phyloP scores from a whole-genome alignment of 2,888 invertebrate genomes.

The Gastracanthus pulcherrimus region DNA sequence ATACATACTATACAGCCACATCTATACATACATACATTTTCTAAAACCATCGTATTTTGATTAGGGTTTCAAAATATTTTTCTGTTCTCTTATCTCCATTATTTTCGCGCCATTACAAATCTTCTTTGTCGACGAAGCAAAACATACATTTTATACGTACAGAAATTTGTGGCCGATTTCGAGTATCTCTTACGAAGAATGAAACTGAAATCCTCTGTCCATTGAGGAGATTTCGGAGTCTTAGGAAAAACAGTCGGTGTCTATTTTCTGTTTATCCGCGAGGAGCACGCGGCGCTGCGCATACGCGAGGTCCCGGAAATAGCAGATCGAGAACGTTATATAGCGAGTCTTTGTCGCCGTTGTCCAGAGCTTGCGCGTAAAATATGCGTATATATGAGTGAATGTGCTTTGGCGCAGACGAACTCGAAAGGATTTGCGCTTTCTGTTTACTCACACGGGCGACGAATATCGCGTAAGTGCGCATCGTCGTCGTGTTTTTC shows the following conservation, averaged over 20 bases:
- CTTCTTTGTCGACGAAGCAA: no score
- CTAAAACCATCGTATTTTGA: no score
- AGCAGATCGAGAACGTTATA: background rate
- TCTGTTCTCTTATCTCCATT: no score
- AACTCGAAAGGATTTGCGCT: background rate
- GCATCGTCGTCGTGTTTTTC: no score
- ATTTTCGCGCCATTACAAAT: no score
- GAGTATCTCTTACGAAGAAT: background rate
- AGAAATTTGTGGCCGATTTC: no score
- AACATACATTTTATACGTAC: no score
- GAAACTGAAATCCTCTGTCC: background rate
- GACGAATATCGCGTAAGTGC: background rate
- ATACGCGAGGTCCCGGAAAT: conserved; percentile 26
- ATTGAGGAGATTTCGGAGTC: background rate
- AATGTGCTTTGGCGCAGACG: background rate
- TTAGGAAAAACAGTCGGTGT: background rate
- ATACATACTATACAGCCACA: no score
- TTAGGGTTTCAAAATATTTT: no score
- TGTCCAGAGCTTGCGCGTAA: conserved; percentile 9
- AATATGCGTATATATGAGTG: no score
- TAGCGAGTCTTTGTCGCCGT: background rate
- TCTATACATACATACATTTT: no score
- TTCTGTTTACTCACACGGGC: conserved; percentile 11
- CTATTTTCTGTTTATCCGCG: conserved; percentile 39
- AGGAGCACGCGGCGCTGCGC: background rate